Conservation (phyloP, 2,888 invertebrate species). For the Cataglyphis livida region DNA sequence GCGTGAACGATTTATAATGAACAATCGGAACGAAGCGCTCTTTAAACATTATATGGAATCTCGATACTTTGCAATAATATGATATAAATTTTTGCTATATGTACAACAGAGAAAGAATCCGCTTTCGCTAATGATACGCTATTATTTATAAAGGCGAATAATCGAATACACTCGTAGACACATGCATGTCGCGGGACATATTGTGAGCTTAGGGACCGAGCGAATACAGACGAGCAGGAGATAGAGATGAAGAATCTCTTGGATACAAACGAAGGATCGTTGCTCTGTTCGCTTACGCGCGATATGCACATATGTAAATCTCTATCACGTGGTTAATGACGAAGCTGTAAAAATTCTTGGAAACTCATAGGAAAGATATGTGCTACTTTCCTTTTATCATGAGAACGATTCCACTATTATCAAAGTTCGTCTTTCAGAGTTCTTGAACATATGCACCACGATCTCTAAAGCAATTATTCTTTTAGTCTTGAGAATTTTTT, state of each 20-base stretch:
- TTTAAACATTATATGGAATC: slow-evolving; percentile 33
- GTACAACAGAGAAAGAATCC: slow-evolving; percentile 68
- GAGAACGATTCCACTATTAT: slow-evolving; percentile 15
- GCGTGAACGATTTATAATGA: slow-evolving; percentile 18
- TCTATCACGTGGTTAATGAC: slow-evolving; percentile 67
- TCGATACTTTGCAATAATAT: slow-evolving; percentile 39
- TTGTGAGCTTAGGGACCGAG: slow-evolving; percentile 25
- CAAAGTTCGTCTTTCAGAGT: slow-evolving; percentile 31
- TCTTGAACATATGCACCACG: slow-evolving; percentile 34
- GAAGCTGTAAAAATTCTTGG: slow-evolving; percentile 78
- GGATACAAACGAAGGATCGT: slow-evolving; percentile 23
- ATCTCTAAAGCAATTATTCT: background rate
- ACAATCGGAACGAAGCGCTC: slow-evolving; percentile 39
- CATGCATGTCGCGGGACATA: slow-evolving; percentile 56
- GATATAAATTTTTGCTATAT: slow-evolving; percentile 52
- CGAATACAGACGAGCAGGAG: slow-evolving; percentile 54
- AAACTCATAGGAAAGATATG: slow-evolving; percentile 57
- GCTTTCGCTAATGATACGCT: slow-evolving; percentile 62
- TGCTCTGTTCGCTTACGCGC: slow-evolving; percentile 55
- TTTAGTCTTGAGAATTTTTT: background rate
- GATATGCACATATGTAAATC: slow-evolving; percentile 56
- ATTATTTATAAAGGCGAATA: slow-evolving; percentile 68
- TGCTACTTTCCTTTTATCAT: background rate
- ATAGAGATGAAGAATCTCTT: slow-evolving; percentile 47
- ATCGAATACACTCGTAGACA: slow-evolving; percentile 66